Conservation (phyloP, 2,797 vertebrate species). For the Neomorphus geoffroyi region DNA sequence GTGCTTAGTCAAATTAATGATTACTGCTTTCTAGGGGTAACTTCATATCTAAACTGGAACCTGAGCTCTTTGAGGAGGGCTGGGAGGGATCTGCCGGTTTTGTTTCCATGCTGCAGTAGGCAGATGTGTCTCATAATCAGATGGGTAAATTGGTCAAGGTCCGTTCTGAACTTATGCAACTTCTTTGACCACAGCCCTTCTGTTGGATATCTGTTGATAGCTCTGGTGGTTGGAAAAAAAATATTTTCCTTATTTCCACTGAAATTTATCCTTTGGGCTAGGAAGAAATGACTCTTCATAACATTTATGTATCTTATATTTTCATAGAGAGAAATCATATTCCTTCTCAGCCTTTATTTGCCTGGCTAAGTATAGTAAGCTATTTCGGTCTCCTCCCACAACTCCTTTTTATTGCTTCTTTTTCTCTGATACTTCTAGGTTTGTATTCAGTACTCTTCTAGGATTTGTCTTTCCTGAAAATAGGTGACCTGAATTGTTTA, state of each 20-base stretch:
- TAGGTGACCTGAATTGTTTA: background rate
- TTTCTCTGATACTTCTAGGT: background rate
- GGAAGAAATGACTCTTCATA: background rate
- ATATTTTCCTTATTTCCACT: background rate
- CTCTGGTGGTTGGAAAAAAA: background rate
- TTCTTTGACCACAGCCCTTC: background rate
- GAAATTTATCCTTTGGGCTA: background rate
- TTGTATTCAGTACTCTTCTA: background rate
- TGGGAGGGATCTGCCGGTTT: background rate
- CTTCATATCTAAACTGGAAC: background rate
- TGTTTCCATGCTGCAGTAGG: background rate
- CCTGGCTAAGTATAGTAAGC: background rate
- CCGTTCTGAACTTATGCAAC: background rate
- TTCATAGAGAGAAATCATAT: background rate
- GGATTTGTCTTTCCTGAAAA: background rate
- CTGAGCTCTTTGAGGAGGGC: background rate
- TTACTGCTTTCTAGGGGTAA: background rate
- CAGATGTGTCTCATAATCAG: background rate
- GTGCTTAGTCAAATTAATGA: background rate
- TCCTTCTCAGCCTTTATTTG: background rate
- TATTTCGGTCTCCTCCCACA: background rate
- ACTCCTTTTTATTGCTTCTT: background rate
- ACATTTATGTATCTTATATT: background rate
- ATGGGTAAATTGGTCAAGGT: background rate
- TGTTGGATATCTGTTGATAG: background rate